Conservation (phyloP, 1,140 invertebrate species). For the Leptoteleia sp. region DNA sequence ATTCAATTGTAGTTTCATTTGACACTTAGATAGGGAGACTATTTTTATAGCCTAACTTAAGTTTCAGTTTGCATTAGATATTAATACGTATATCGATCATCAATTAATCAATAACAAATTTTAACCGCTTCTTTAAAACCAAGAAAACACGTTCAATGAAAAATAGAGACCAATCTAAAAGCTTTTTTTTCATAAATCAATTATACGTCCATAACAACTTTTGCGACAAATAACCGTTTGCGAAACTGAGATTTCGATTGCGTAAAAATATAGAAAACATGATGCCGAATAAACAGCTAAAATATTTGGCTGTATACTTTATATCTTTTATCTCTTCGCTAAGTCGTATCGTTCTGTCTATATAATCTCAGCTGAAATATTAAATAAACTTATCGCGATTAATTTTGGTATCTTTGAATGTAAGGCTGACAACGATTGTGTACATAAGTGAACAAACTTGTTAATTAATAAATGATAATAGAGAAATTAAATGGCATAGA, state of each 20-base stretch:
- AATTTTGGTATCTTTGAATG: neutral
- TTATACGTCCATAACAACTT: too few species aligned
- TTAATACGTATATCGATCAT: slow-evolving; percentile 23
- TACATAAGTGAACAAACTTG: too few species aligned
- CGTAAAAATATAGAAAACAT: too few species aligned
- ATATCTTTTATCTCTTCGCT: neutral
- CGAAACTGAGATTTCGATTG: too few species aligned
- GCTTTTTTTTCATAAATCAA: neutral
- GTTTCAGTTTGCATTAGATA: neutral
- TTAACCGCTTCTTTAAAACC: neutral
- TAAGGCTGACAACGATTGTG: too few species aligned
- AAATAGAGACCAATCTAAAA: slow-evolving; percentile 6
- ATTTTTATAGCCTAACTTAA: slow-evolving; percentile 8
- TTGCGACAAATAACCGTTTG: too few species aligned
- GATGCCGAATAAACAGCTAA: neutral
- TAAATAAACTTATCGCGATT: slow-evolving; percentile 3
- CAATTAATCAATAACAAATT: slow-evolving; percentile 17
- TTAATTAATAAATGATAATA: too few species aligned
- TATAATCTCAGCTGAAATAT: neutral
- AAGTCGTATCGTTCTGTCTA: neutral
- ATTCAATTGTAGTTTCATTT: too few species aligned
- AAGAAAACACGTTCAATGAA: slow-evolving; percentile 9
- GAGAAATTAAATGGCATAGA: too few species aligned
- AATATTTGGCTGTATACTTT: neutral
- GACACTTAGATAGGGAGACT: too few species aligned